Percentiles rank a stretch among this genome's conserved stretches.
phyloP scores from a whole-genome alignment of 2,113 vertebrate genomes.

The Spheniscus mendiculus region DNA sequence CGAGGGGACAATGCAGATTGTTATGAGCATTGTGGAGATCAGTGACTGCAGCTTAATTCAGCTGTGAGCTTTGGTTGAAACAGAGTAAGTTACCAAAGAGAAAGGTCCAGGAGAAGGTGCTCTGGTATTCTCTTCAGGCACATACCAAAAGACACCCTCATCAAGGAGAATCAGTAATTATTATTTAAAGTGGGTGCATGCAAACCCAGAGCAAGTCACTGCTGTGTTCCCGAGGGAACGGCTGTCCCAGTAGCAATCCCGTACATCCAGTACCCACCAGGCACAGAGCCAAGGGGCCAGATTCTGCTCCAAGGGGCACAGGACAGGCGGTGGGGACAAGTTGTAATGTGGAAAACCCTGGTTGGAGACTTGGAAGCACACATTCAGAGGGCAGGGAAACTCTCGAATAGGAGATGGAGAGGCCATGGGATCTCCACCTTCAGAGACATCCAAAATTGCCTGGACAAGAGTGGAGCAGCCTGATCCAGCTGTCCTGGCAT shows the following conservation, averaged over 20 bases:
- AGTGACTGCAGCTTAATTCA: background rate
- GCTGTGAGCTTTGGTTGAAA: background rate
- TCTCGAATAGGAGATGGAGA: too few species aligned
- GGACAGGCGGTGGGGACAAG: background rate
- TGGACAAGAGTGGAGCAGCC: background rate
- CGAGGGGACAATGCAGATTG: background rate
- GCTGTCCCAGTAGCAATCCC: background rate
- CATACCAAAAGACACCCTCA: background rate
- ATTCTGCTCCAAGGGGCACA: background rate
- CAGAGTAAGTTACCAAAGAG: too few species aligned
- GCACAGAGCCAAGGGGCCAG: background rate
- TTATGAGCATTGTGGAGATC: rapidly evolving
- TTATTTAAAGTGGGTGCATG: background rate
- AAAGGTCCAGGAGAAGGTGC: background rate
- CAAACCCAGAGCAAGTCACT: background rate
- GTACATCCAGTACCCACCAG: background rate
- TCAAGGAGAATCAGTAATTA: background rate
- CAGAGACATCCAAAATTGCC: background rate
- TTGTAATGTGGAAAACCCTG: background rate
- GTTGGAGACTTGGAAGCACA: background rate
- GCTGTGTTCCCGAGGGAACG: background rate
- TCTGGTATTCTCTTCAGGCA: background rate
- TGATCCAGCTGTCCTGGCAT: background rate
- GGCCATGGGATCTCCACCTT: background rate
- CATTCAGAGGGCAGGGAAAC: background rate